Evolutionary conservation across 2,888 invertebrate species (phyloP).

Genomic region (Lepidochrysops patricia): DNA sequence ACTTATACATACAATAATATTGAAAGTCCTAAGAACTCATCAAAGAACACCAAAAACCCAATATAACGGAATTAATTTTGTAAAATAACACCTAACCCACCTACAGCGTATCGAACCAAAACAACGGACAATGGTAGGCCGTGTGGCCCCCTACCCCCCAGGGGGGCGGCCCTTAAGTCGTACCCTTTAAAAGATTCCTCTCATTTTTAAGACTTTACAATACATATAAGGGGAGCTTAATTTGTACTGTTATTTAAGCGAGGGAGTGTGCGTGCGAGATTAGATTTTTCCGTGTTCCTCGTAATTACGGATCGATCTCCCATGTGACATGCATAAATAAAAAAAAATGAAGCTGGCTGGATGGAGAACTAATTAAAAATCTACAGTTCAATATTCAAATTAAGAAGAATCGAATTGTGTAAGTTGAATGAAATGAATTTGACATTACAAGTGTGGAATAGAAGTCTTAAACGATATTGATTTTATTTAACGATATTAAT

Average conservation of each 20-base stretch:
- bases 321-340: neutral
- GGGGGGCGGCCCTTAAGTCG: slow-evolving; percentile 51
- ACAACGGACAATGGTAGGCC: slow-evolving; percentile 67
- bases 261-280: slow-evolving; percentile 48
- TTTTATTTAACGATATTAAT: neutral
- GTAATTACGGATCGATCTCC: slow-evolving; percentile 51
- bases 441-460: neutral
- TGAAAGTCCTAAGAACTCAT: slow-evolving; percentile 8
- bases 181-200: slow-evolving; percentile 74
- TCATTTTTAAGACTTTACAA: slow-evolving; percentile 75
- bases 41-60: slow-evolving; percentile 19
- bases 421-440: neutral
- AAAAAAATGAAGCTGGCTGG: neutral
- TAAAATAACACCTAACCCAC: slow-evolving; percentile 60
- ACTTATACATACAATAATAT: neutral
- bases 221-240: slow-evolving; percentile 59
- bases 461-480: neutral
- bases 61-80: slow-evolving; percentile 37
- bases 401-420: neutral
- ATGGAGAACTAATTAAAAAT: neutral
- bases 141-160: slow-evolving; percentile 62
- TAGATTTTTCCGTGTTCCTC: slow-evolving; percentile 66
- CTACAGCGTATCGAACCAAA: slow-evolving; percentile 65
- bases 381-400: neutral
- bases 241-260: slow-evolving; percentile 43